A percentile compares a stretch with the other conserved stretches of the same genome.
Evolutionary conservation across 2,113 vertebrate genomes (phyloP).

Genomic region (Tyrannus savana): DNA sequence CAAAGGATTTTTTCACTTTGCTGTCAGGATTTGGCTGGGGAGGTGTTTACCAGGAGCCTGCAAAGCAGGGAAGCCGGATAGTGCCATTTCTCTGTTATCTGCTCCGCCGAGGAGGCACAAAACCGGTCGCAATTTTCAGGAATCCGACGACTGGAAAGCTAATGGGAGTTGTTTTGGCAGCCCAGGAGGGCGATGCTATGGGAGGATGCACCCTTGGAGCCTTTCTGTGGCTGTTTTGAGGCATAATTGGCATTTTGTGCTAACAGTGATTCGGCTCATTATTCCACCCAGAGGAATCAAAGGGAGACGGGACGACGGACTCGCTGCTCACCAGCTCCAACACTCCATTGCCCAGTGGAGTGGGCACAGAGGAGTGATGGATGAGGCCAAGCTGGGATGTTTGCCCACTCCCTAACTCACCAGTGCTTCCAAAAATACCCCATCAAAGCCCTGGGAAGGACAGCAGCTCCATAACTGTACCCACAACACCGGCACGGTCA

Average conservation of each 20-base stretch:
- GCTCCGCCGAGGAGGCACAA: not conserved
- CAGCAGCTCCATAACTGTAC: not conserved
- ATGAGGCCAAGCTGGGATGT: not conserved
- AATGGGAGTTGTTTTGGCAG: not conserved
- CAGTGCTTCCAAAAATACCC: not conserved
- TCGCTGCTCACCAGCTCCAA: not conserved
- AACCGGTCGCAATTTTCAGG: not conserved
- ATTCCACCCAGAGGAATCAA: not conserved
- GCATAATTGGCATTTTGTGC: not conserved
- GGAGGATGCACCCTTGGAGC: not conserved
- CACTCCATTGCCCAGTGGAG: fast-evolving
- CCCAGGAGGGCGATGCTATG: not conserved
- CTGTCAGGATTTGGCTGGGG: constrained; percentile 56
- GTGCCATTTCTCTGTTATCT: constrained; percentile 43
- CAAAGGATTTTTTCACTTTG: constrained; percentile 42
- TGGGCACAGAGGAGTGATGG: not conserved
- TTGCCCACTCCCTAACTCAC: not conserved
- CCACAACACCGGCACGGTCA: fast-evolving
- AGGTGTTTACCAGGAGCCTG: constrained; percentile 1
- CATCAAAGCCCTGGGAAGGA: fast-evolving
- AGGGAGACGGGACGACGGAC: not conserved
- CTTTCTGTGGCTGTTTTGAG: not conserved
- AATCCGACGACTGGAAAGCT: not conserved
- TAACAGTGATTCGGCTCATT: not conserved
- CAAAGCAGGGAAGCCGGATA: constrained; percentile 60